Evolutionary conservation across 2,797 vertebrate genomes (phyloP).

Genomic region (Chaetodon trifasciatus): DNA sequence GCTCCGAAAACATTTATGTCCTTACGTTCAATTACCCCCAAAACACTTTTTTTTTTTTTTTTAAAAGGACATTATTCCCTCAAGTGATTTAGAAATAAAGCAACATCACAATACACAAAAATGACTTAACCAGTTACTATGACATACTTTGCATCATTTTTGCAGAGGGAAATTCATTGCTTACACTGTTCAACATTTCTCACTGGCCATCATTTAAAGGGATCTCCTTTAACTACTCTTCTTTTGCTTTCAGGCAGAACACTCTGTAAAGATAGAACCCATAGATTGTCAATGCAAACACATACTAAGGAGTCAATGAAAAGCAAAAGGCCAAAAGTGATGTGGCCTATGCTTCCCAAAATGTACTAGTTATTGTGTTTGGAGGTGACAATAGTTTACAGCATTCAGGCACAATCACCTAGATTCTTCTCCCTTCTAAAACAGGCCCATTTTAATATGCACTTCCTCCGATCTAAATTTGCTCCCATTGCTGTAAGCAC

Average conservation of each 20-base stretch:
- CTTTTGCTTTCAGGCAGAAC: slow-evolving; percentile 35
- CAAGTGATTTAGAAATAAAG: slow-evolving; percentile 51
- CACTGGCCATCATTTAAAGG: slow-evolving; percentile 23
- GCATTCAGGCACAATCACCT: slow-evolving; percentile 46
- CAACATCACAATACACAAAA: slow-evolving; percentile 53
- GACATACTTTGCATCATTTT: slow-evolving; percentile 63
- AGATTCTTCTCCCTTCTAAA: slow-evolving; percentile 12
- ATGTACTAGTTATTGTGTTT: slow-evolving; percentile 50
- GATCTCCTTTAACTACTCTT: slow-evolving; percentile 2
- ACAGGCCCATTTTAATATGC: slow-evolving; percentile 6
- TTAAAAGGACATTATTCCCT: slow-evolving; percentile 54
- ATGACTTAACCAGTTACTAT: slow-evolving; percentile 42
- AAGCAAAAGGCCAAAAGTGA: slow-evolving; percentile 49
- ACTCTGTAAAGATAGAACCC: slow-evolving; percentile 53
- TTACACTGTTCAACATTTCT: slow-evolving; percentile 42
- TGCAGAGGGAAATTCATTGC: slow-evolving; percentile 59
- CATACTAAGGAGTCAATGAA: slow-evolving; percentile 49
- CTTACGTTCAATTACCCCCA: slow-evolving; percentile 15
- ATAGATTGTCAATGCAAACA: slow-evolving; percentile 86
- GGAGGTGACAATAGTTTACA: slow-evolving; percentile 67
- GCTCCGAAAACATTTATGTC: slow-evolving; percentile 44
- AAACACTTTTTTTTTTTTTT: slow-evolving; percentile 18
- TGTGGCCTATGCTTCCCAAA: slow-evolving; percentile 42
- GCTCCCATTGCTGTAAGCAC: slow-evolving; percentile 40
- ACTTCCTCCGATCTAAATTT: slow-evolving; percentile 1